These are phyloP conservation scores for Zaprionus lineosus DNA, from an alignment of 2,888 invertebrate genomes.

Conservation along the genomic window DNA sequence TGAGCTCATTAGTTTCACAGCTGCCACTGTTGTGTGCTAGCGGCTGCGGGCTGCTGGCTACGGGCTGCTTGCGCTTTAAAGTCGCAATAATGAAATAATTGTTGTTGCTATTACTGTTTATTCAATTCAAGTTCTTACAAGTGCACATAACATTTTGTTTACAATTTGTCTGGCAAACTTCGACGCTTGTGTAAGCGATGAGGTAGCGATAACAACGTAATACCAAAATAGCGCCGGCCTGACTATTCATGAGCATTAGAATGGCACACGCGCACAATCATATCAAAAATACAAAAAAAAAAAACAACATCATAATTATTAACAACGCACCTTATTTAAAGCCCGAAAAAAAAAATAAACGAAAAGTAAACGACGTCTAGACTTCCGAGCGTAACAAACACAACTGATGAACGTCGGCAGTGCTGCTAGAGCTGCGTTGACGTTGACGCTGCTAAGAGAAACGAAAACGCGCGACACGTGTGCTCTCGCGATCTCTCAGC, in stretches of 20 bases:
- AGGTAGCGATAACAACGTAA: constrained; percentile 47
- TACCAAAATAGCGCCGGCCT: constrained; percentile 40
- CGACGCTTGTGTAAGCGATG: constrained; percentile 32
- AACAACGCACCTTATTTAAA: constrained; percentile 64
- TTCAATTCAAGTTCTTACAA: constrained; percentile 37
- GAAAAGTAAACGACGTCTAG: constrained; percentile 54
- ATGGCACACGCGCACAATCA: constrained; percentile 53
- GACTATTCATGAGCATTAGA: constrained; percentile 15
- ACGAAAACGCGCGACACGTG: constrained; percentile 65
- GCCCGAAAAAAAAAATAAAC: constrained; percentile 20
- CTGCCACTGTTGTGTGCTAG: no score
- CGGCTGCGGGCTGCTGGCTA: constrained; percentile 1
- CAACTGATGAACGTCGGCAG: constrained; percentile 36
- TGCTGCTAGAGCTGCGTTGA: neutral
- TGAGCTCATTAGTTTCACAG: no score
- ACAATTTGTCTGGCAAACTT: constrained; percentile 59
- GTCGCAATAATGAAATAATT: constrained; percentile 58
- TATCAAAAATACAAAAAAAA: no score
- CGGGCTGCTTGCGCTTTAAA: constrained; percentile 40
- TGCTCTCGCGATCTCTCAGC: constrained; percentile 30
- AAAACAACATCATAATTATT: constrained; percentile 44
- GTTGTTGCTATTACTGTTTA: constrained; percentile 23
- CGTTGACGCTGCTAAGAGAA: constrained; percentile 16
- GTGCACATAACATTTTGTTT: constrained; percentile 51
- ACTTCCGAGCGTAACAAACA: constrained; percentile 63